Conservation (phyloP, 2,888 invertebrate species). For the Drosophila picticornis region DNA sequence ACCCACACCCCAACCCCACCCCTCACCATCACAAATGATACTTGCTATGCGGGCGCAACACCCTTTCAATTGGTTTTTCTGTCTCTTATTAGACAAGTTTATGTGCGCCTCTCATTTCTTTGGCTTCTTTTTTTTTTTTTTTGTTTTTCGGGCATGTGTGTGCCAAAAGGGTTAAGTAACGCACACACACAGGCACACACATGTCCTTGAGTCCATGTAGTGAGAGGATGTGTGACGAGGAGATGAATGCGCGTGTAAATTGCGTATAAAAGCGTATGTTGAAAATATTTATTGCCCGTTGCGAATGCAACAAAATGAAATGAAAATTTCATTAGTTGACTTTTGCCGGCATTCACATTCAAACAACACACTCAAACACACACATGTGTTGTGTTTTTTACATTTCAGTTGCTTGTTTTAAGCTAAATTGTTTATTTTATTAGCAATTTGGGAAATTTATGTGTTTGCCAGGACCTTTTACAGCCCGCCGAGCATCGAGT, state of each 20-base stretch:
- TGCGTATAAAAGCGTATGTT: constrained; percentile 82
- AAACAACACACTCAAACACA: constrained; percentile 18
- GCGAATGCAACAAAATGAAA: constrained; percentile 83
- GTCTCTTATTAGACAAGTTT: constrained; percentile 77
- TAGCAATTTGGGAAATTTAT: constrained; percentile 80
- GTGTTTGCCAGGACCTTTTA: constrained; percentile 29
- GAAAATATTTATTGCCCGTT: constrained; percentile 84
- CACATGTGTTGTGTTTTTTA: constrained; percentile 31
- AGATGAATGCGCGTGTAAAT: constrained; percentile 81
- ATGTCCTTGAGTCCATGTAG: constrained; percentile 48
- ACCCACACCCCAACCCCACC: not conserved
- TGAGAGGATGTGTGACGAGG: constrained; percentile 34
- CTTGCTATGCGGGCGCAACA: not conserved
- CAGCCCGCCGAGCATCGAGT: constrained; percentile 11
- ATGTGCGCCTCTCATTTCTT: constrained; percentile 64
- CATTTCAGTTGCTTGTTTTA: constrained; percentile 49
- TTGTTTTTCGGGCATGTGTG: constrained; percentile 39
- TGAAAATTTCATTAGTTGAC: constrained; percentile 81
- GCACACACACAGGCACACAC: constrained; percentile 19
- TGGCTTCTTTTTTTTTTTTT: constrained; percentile 53
- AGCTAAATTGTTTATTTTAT: constrained; percentile 82
- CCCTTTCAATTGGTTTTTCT: constrained; percentile 54
- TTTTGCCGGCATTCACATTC: constrained; percentile 38
- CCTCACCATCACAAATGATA: not conserved
- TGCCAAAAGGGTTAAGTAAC: constrained; percentile 58